phyloP scores from a whole-genome alignment of 2,797 vertebrate genomes.

The Melopsittacus undulatus region DNA sequence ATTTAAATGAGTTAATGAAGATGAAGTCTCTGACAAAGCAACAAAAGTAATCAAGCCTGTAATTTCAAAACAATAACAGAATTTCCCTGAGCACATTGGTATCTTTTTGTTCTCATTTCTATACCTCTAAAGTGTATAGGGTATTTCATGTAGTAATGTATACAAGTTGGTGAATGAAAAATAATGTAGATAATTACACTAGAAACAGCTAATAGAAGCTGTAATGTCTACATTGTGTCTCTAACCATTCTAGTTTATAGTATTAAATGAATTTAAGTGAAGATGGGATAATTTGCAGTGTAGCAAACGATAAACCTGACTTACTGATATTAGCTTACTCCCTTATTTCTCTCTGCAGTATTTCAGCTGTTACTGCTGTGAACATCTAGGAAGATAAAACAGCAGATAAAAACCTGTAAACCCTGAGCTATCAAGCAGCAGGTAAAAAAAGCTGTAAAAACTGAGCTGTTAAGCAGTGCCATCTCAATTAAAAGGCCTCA shows the following conservation, averaged over 20 bases:
- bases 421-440: background rate
- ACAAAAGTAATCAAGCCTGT: conserved; percentile 65
- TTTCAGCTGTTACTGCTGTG: background rate
- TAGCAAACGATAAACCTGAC: background rate
- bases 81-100: conserved; percentile 60
- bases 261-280: conserved; percentile 22
- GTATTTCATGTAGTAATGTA: background rate
- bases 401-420: background rate
- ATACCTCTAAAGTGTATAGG: conserved; percentile 17
- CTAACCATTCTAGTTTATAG: background rate
- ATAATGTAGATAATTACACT: background rate
- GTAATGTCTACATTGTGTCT: background rate
- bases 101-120: conserved; percentile 63
- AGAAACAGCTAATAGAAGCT: background rate
- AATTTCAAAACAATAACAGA: conserved; percentile 61
- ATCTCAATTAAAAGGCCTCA: background rate
- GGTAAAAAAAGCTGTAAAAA: background rate
- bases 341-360: background rate
- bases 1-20: conserved; percentile 52
- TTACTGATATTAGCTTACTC: background rate
- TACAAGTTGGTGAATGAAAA: conserved; percentile 11
- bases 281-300: background rate
- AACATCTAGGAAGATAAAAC: background rate
- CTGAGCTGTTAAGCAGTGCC: background rate
- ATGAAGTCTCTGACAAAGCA: conserved; percentile 53